Evolutionary conservation across 2,113 vertebrate genomes (phyloP).

Genomic region (Tauraco erythrolophus): DNA sequence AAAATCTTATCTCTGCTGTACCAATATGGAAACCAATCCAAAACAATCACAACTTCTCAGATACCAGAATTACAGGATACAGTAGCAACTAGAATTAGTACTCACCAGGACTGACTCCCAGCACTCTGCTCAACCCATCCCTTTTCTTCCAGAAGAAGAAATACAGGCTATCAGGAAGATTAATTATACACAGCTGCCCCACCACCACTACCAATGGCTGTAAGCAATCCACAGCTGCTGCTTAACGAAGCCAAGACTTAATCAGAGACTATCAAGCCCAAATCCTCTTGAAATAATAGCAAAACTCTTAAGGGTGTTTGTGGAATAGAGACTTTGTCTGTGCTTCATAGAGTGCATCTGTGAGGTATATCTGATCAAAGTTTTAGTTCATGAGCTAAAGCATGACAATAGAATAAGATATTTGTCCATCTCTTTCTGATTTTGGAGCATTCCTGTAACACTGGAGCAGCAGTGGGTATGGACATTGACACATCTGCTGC

Average conservation of each 20-base stretch:
- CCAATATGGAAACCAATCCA: neutral
- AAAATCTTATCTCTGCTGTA: neutral
- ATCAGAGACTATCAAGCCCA: neutral
- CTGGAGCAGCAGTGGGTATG: neutral
- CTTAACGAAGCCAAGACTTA: neutral
- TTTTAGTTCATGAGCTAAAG: neutral
- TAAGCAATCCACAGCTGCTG: neutral
- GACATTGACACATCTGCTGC: neutral
- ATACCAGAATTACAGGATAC: neutral
- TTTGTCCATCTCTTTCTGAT: neutral
- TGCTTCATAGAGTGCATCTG: neutral
- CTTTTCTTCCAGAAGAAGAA: accelerated
- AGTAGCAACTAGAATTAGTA: neutral
- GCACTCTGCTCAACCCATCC: accelerated
- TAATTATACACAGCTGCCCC: neutral
- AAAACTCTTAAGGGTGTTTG: neutral
- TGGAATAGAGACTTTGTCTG: neutral
- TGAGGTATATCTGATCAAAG: neutral
- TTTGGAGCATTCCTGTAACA: neutral
- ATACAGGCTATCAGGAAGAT: accelerated
- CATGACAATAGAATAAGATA: neutral
- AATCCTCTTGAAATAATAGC: neutral
- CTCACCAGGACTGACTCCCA: neutral
- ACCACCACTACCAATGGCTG: neutral
- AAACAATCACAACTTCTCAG: neutral